A percentile compares a stretch with the other conserved stretches of the same genome.
These are phyloP conservation scores for Drosophila malerkotliana DNA, from an alignment of 1,140 invertebrate genomes.

Conservation along the genomic window DNA sequence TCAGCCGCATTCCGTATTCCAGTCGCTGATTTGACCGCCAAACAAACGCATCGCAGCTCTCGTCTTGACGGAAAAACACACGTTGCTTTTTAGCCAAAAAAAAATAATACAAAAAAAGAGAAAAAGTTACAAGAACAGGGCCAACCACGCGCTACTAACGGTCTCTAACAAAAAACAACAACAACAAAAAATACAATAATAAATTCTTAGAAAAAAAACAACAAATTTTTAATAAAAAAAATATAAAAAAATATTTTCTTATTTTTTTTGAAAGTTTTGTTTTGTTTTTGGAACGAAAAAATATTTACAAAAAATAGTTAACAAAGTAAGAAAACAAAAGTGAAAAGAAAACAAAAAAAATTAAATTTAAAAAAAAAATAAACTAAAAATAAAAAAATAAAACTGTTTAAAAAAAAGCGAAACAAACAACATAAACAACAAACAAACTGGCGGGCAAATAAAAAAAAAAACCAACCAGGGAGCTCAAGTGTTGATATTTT, in stretches of 20 bases:
- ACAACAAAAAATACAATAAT: background rate
- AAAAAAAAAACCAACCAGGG: constrained; percentile 2
- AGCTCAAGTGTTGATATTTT: constrained; percentile 60
- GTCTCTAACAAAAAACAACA: constrained; percentile 18
- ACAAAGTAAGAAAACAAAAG: constrained; percentile 1
- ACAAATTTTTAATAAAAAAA: background rate
- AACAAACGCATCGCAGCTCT: constrained; percentile 70
- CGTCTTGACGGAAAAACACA: constrained; percentile 20
- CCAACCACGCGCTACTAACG: constrained; percentile 6
- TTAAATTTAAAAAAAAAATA: background rate
- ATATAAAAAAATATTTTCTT: background rate
- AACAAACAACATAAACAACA: constrained; percentile 13
- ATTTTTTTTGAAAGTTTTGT: background rate
- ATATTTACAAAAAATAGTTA: background rate
- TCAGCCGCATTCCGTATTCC: constrained; percentile 39
- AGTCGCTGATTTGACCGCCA: constrained; percentile 80
- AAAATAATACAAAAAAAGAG: background rate
- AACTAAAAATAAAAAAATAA: constrained; percentile 3
- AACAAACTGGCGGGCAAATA: constrained; percentile 24
- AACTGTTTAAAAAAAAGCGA: constrained; percentile 5
- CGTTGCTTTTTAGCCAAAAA: background rate
- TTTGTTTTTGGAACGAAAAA: constrained; percentile 1
- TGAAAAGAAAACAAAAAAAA: constrained; percentile 2
- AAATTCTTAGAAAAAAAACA: constrained; percentile 8
- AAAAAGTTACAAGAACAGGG: background rate